A percentile compares a stretch with the other conserved stretches of the same genome.
phyloP scores from a whole-genome alignment of 2,113 vertebrate genomes.

The Gymnorhina tibicen region DNA sequence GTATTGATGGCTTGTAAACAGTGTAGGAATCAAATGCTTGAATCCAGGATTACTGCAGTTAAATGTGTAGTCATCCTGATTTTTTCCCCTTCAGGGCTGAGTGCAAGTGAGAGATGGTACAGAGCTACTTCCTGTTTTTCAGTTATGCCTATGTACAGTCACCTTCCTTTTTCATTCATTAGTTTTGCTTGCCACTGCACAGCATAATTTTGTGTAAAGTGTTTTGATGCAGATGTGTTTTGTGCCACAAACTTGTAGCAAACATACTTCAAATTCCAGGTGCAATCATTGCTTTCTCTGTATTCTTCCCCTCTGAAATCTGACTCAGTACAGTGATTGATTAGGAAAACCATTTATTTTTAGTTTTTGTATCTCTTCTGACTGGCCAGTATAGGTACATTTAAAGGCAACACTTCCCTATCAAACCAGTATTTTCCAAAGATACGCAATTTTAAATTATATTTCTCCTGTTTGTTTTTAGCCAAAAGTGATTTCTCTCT shows the following conservation, averaged over 20 bases:
- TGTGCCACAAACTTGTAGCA: not conserved
- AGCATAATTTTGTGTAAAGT: not conserved
- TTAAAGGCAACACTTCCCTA: not conserved
- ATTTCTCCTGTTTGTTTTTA: not conserved
- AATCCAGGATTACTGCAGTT: constrained; percentile 3
- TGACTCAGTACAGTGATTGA: not conserved
- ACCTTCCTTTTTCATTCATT: not conserved
- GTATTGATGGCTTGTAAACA: constrained; percentile 7
- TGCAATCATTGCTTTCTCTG: not conserved
- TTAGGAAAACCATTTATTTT: not conserved
- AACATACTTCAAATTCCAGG: not conserved
- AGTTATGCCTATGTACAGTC: not conserved
- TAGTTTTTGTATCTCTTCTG: not conserved
- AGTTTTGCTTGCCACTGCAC: not conserved
- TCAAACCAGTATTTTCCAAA: not conserved
- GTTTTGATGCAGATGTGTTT: not conserved
- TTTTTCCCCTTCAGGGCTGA: not conserved
- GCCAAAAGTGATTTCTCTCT: not conserved
- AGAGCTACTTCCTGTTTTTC: not conserved
- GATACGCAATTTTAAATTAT: not conserved
- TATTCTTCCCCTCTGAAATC: not conserved
- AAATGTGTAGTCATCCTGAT: not conserved
- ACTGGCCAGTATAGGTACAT: not conserved
- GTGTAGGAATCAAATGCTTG: not conserved
- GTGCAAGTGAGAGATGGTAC: not conserved